Conservation (phyloP, 2,888 invertebrate species). For the Ormia ochracea region DNA sequence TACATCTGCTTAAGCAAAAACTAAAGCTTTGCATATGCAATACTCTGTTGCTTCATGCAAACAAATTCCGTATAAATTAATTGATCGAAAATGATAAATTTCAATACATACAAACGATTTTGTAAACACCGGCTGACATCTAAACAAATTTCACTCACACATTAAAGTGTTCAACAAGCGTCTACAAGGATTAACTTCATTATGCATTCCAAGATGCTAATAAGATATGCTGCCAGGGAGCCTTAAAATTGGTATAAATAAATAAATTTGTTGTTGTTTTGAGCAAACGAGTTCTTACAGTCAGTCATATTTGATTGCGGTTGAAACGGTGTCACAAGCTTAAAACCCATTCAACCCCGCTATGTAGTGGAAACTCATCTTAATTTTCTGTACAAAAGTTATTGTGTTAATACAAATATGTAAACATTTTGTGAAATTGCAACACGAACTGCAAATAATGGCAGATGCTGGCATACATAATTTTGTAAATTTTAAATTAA, state of each 20-base stretch:
- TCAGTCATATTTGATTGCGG: constrained; percentile 28
- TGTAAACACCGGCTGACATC: neutral
- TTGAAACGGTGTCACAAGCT: constrained; percentile 27
- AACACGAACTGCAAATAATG: neutral
- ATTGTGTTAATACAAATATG: constrained; percentile 38
- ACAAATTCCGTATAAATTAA: constrained; percentile 43
- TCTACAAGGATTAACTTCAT: constrained; percentile 55
- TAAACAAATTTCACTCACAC: neutral
- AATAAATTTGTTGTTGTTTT: constrained; percentile 15
- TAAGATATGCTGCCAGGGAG: constrained; percentile 28
- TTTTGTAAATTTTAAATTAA: too few species aligned
- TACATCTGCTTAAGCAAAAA: too few species aligned
- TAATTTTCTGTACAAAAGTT: constrained; percentile 2
- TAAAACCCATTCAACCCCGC: neutral
- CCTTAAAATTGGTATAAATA: constrained; percentile 12
- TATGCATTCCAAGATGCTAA: constrained; percentile 54
- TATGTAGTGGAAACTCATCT: constrained; percentile 17
- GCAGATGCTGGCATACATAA: neutral
- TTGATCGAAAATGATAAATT: constrained; percentile 47
- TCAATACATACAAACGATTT: constrained; percentile 26
- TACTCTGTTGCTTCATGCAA: too few species aligned
- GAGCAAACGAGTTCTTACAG: constrained; percentile 33
- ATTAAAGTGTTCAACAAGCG: constrained; percentile 46
- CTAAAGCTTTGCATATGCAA: too few species aligned
- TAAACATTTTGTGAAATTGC: neutral